A percentile compares a stretch with the other conserved stretches of the same genome.
phyloP scores from a whole-genome alignment of 2,797 vertebrate species.

The Chanos chanos region DNA sequence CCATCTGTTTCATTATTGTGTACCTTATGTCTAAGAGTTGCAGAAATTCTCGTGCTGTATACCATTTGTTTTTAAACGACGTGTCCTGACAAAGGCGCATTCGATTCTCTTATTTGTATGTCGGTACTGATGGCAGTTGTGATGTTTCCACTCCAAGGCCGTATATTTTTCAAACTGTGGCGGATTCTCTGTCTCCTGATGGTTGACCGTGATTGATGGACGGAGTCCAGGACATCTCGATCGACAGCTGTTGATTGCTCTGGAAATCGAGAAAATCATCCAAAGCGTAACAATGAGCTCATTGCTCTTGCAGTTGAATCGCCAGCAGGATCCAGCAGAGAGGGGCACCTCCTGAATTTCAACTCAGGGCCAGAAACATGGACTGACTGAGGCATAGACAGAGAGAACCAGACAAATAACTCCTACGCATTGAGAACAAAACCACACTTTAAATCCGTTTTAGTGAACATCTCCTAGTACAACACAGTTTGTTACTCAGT shows the following conservation, averaged over 20 bases:
- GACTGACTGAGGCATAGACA: conserved; percentile 44
- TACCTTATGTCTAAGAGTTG: no score
- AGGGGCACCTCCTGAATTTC: conserved; percentile 74
- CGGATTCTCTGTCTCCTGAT: conserved; percentile 73
- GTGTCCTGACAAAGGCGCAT: no score
- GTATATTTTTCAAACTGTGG: conserved; percentile 56
- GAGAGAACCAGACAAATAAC: conserved; percentile 10
- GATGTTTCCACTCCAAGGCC: conserved; percentile 56
- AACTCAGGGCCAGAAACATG: conserved; percentile 68
- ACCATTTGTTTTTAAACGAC: no score
- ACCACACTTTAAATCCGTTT: no score
- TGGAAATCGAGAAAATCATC: conserved; percentile 76
- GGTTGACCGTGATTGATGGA: conserved; percentile 78
- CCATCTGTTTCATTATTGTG: no score
- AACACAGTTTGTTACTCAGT: no score
- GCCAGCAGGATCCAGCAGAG: conserved; percentile 63
- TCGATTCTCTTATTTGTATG: conserved; percentile 26
- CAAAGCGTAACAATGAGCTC: conserved; percentile 81
- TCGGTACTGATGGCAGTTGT: conserved; percentile 32
- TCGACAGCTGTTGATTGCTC: conserved; percentile 84
- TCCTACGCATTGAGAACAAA: not conserved
- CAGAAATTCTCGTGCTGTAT: no score
- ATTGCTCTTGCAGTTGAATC: conserved; percentile 73
- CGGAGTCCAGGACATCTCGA: conserved; percentile 78
- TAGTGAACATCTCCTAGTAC: no score